Conservation (phyloP, 2,888 invertebrate species). For the Epinotia ramella region DNA sequence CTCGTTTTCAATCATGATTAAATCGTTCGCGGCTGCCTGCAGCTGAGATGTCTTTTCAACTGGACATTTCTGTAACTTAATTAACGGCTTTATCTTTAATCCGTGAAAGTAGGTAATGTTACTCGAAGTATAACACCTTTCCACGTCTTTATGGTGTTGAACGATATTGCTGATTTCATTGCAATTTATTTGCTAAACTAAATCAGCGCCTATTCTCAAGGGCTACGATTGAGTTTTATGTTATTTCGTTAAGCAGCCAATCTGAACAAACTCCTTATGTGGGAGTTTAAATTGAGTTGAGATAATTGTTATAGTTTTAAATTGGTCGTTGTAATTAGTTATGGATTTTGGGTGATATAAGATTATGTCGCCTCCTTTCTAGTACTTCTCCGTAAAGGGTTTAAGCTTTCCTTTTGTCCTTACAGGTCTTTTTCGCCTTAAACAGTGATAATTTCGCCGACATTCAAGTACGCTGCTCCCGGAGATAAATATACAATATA, state of each 20-base stretch:
- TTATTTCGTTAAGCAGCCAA: background rate
- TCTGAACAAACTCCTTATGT: background rate
- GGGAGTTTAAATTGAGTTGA: too few species aligned
- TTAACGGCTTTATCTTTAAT: conserved; percentile 55
- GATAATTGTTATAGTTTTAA: too few species aligned
- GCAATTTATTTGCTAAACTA: conserved; percentile 14
- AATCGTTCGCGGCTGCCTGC: conserved; percentile 18
- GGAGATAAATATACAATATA: background rate
- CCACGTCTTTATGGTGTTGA: conserved; percentile 57
- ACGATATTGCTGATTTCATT: conserved; percentile 53
- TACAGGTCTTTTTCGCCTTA: conserved; percentile 30
- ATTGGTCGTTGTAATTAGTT: too few species aligned
- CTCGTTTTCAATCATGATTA: conserved; percentile 31
- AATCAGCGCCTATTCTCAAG: conserved; percentile 6
- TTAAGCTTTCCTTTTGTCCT: conserved; percentile 17
- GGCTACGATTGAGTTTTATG: conserved; percentile 12
- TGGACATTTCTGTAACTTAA: conserved; percentile 55
- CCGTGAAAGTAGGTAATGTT: conserved; percentile 61
- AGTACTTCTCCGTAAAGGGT: too few species aligned
- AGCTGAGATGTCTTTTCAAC: conserved; percentile 54
- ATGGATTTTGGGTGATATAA: too few species aligned
- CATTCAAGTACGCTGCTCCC: background rate
- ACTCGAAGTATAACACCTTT: conserved; percentile 56
- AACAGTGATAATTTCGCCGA: too few species aligned
- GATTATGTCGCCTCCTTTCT: too few species aligned